Evolutionary conservation across 2,113 vertebrate genomes (phyloP), one percentile per base, ranked within the genome.

Genomic region (Anarhynchus alexandrinus): DNA sequence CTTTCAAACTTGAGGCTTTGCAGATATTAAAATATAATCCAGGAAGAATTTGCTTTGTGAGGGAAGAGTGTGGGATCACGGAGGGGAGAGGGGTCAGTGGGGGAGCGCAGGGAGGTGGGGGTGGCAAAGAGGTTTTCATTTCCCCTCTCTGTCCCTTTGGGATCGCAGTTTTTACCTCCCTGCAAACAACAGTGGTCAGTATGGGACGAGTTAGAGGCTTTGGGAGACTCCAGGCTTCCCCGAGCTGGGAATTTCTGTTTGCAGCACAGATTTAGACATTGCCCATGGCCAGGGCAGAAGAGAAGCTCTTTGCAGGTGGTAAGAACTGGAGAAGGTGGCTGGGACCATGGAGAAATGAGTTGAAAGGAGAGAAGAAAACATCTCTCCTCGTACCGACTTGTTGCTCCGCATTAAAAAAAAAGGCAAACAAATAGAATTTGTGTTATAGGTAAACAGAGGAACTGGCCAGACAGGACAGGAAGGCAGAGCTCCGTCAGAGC

Each of bases 11-110:
- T 36, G 91, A 97, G 95, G 92, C 93, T 97, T 97, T 94, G 94
- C 89, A 97, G 93, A 82, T 95, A 97, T 98, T 96, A 94, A 96
- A 97, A 95, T 89, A 95, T 96, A 95, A 95, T 95, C 95, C 94
- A 91, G 83, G 69, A 95, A 97, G 91, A 93, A 77, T 96, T 96
- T 95, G 57, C 85, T 67, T 97, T 96, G 82, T 91, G 82, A 90
- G 80, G 78, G 67, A 96, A 94, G 84, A 94, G 71, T 94, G 91
- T 94, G 90, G 79, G 95, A 95, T 89, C 88, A 94, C 0, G 5
- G 76, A 49, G 88, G 86, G 61, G 59, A 82, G 74, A 71, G 55
- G 67, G 94, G 95, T 96, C 81, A 51, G 3, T 40, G 38, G 52
- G 71, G 77, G 82, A 86, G 52, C 1, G 4, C 29, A 11, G 29